These are phyloP conservation scores for Tipula helvola DNA, from an alignment of 2,888 invertebrate genomes.

Conservation along the genomic window DNA sequence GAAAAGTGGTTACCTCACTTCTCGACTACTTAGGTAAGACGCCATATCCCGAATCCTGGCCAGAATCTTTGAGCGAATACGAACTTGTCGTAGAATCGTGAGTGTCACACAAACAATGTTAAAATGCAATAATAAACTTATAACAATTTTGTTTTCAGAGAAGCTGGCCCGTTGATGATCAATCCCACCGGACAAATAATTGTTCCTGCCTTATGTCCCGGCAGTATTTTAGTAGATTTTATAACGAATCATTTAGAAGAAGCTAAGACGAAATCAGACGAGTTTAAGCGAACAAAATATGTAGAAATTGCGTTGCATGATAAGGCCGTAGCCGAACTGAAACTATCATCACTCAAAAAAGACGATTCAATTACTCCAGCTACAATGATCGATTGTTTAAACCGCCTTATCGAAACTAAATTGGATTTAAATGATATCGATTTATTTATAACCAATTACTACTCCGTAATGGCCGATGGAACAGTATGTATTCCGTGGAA, in stretches of 20 bases:
- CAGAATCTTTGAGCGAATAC: slow-evolving; percentile 55
- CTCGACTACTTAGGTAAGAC: slow-evolving; percentile 57
- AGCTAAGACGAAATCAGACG: slow-evolving; percentile 56
- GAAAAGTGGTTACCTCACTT: slow-evolving; percentile 72
- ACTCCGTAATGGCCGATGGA: slow-evolving; percentile 82
- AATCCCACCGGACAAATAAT: slow-evolving; percentile 90
- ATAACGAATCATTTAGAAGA: slow-evolving; percentile 63
- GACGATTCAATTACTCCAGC: slow-evolving; percentile 86
- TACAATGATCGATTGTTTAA: slow-evolving; percentile 77
- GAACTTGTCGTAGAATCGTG: slow-evolving; percentile 85
- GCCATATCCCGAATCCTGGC: slow-evolving; percentile 60
- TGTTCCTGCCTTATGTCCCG: slow-evolving; percentile 83
- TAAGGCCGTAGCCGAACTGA: slow-evolving; percentile 52
- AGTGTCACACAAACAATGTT: slow-evolving; percentile 29
- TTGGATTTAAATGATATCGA: slow-evolving; percentile 50
- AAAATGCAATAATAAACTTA: not conserved
- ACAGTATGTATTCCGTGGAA: slow-evolving; percentile 90
- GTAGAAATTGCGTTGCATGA: slow-evolving; percentile 61
- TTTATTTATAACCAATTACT: slow-evolving; percentile 78
- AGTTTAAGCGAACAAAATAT: slow-evolving; percentile 60
- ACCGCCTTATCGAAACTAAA: slow-evolving; percentile 43
- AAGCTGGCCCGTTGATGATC: slow-evolving; percentile 86
- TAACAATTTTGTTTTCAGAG: slow-evolving; percentile 42
- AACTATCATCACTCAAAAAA: slow-evolving; percentile 62
- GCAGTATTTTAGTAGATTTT: slow-evolving; percentile 71